phyloP scores from a whole-genome alignment of 2,888 invertebrate genomes.

The Trissolcus brochymenae region DNA sequence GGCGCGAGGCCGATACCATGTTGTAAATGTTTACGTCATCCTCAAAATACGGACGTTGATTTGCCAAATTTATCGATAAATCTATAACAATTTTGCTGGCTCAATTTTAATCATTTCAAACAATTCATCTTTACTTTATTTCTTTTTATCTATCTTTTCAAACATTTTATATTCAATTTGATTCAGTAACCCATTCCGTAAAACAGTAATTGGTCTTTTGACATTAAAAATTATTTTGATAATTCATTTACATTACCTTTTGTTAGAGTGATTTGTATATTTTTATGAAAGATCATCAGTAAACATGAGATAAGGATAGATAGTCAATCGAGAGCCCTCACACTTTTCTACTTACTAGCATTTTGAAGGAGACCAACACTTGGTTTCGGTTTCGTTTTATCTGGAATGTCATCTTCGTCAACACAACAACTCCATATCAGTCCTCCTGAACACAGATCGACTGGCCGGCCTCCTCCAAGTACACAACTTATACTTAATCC shows the following conservation, averaged over 20 bases:
- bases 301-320: not conserved
- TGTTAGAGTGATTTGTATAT: not conserved
- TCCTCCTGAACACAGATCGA: constrained; percentile 94
- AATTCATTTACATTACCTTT: no score
- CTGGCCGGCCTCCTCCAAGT: constrained; percentile 89
- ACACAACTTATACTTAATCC: constrained; percentile 94
- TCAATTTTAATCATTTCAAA: constrained; percentile 33
- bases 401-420: constrained; percentile 81
- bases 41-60: constrained; percentile 76
- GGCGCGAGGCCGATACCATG: constrained; percentile 64
- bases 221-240: no score
- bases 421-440: constrained; percentile 97
- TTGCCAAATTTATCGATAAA: constrained; percentile 71
- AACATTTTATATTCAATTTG: no score
- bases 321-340: not conserved
- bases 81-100: constrained; percentile 60
- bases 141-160: no score
- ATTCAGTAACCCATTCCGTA: no score
- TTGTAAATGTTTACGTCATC: constrained; percentile 76
- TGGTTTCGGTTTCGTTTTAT: constrained; percentile 67
- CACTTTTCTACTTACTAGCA: constrained; percentile 81
- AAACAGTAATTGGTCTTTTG: no score
- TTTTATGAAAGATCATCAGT: not conserved
- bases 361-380: constrained; percentile 83
- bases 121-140: not conserved